Percentiles rank a stretch among this genome's conserved stretches.
Evolutionary conservation across 2,113 vertebrate genomes (phyloP).

Genomic region (Engraulis encrasicolus): DNA sequence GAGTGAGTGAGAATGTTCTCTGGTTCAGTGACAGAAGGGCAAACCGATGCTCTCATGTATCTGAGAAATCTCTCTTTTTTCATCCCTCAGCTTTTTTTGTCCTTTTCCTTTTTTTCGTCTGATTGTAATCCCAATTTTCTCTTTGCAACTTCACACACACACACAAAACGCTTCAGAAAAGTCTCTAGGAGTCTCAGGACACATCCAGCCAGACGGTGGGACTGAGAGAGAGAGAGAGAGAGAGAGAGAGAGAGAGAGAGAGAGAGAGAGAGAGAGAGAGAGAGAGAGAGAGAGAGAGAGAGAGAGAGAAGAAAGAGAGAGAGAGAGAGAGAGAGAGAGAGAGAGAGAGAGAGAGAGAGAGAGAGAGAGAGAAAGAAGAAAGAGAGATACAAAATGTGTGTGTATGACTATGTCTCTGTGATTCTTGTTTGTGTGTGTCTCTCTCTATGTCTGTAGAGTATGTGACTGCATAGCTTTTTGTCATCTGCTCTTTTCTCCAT

Average conservation of each 20-base stretch:
- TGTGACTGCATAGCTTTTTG: not conserved
- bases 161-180: not conserved
- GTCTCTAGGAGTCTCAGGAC: not conserved
- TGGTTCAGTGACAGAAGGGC: not conserved
- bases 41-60: not conserved
- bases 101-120: not conserved
- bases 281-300: not conserved
- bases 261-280: conserved; percentile 2
- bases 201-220: not conserved
- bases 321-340: no score
- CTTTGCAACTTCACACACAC: not conserved
- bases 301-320: not conserved
- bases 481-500: conserved; percentile 15
- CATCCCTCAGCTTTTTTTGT: not conserved
- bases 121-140: not conserved
- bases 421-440: not conserved
- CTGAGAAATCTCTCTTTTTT: not conserved
- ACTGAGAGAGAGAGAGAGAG: not conserved
- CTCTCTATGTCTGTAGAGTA: no score
- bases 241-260: not conserved
- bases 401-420: not conserved
- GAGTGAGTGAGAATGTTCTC: not conserved
- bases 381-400: not conserved
- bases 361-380: not conserved
- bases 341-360: not conserved